Evolutionary conservation across 2,113 vertebrate genomes (phyloP), one percentile per base, ranked within the genome.

Genomic region (Cnemophilus loriae): DNA sequence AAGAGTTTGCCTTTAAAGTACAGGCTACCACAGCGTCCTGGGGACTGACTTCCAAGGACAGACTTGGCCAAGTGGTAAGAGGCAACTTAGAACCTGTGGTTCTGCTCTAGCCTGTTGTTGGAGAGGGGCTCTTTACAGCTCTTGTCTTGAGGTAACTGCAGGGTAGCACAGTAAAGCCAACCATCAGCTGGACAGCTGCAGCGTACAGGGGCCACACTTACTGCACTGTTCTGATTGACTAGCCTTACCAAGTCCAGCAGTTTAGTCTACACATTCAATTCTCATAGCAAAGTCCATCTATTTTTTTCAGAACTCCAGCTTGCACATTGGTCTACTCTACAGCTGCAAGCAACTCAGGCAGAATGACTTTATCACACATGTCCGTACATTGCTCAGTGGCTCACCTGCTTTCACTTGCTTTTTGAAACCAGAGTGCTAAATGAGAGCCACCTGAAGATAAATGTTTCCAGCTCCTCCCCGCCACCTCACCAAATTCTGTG

Each of bases 381-480:
- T 76, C 42, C 81, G 71, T 32, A 42, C 35, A 49, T 27, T 70
- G 71, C 63, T 56, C 68, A 80, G 55, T 30, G 30, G 73, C 44
- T 59, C 60, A 82, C 26, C 20, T 44, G 56, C 69, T 89, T 89
- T 91, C 74, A 46, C 53, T 81, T 84, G 77, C 57, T 82, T 70
- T 92, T 77, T 69, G 80, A 89, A 92, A 82, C n/a, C 28, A 69
- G 47, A 78, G 41, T 30, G 49, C 78, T 94, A 85, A 79, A 65
- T 7, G 35, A 65, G 63, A 83, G 33, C n/a, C 70, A 50, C 50
- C 14, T 65, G 24, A 79, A 96, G 87, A 41, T 24, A 28, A 0
- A 3, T 22, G 65, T 83, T 89, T 84, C 41, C 53, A 89, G 52
- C 67, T 57, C 74, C 56, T 74, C 35, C 28, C 17, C 35, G 11